These are phyloP conservation scores for Pterocles gutturalis DNA, from an alignment of 2,113 vertebrate species.

Conservation along the genomic window DNA sequence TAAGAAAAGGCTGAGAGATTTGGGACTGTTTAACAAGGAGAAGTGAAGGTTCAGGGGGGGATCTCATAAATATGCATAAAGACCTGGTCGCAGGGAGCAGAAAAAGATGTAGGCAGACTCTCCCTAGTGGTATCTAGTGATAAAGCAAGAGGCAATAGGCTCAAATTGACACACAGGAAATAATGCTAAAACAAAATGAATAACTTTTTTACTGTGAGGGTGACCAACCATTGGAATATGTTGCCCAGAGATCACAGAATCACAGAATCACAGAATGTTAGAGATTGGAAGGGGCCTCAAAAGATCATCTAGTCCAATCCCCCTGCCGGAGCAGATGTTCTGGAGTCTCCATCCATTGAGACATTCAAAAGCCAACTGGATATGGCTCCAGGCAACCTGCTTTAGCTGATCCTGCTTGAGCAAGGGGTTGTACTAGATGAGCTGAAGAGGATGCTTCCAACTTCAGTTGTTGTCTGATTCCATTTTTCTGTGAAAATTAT, in stretches of 20 bases:
- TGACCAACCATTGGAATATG: too few relatives aligned
- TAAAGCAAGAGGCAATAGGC: too few relatives aligned
- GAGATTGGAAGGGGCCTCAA: too few relatives aligned
- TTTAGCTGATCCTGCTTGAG: background rate
- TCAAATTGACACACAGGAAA: too few relatives aligned
- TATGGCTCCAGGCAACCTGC: background rate
- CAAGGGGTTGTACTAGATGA: accelerated
- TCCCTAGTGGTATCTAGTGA: too few relatives aligned
- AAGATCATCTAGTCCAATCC: too few relatives aligned
- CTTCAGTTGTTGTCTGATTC: background rate
- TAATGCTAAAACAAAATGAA: too few relatives aligned
- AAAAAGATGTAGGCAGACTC: background rate
- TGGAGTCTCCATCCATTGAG: background rate
- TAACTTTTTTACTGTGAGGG: too few relatives aligned
- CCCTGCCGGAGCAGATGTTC: too few relatives aligned
- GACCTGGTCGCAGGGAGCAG: background rate
- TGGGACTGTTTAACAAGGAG: background rate
- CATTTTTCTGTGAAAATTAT: background rate
- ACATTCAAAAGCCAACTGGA: background rate
- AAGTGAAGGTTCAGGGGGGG: background rate
- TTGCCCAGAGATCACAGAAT: too few relatives aligned
- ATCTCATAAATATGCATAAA: background rate
- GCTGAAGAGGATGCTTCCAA: background rate
- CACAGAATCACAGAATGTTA: too few relatives aligned
- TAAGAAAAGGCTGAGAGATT: background rate